Percentiles rank a stretch among this genome's conserved stretches.
phyloP scores from a whole-genome alignment of 2,797 vertebrate species.

The Tapirus indicus region DNA sequence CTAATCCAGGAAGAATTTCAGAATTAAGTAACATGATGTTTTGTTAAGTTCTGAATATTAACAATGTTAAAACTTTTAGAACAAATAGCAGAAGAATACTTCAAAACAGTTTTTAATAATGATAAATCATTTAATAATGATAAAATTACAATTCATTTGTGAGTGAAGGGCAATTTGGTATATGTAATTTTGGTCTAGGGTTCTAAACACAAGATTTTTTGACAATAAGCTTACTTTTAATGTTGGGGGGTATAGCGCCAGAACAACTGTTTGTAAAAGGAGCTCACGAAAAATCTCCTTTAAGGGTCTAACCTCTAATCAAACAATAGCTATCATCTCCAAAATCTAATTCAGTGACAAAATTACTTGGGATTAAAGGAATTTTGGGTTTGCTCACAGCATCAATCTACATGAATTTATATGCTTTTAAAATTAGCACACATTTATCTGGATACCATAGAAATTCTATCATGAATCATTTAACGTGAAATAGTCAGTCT shows the following conservation, averaged over 20 bases:
- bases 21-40: background rate
- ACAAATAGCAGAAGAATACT: constrained; percentile 22
- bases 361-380: background rate
- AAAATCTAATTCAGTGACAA: background rate
- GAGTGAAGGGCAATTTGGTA: background rate
- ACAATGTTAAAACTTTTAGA: background rate
- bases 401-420: background rate
- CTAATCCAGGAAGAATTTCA: background rate
- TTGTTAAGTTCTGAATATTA: constrained; percentile 3
- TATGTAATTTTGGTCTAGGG: background rate
- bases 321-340: background rate
- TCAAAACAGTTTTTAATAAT: background rate
- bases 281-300: background rate
- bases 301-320: background rate
- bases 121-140: background rate
- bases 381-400: background rate
- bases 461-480: background rate
- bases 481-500: background rate
- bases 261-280: background rate
- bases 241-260: background rate
- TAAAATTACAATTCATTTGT: background rate
- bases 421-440: background rate
- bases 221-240: background rate
- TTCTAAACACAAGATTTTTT: background rate
- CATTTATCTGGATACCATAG: background rate